phyloP scores from a whole-genome alignment of 2,888 invertebrate genomes.

The Xylota sylvarum region DNA sequence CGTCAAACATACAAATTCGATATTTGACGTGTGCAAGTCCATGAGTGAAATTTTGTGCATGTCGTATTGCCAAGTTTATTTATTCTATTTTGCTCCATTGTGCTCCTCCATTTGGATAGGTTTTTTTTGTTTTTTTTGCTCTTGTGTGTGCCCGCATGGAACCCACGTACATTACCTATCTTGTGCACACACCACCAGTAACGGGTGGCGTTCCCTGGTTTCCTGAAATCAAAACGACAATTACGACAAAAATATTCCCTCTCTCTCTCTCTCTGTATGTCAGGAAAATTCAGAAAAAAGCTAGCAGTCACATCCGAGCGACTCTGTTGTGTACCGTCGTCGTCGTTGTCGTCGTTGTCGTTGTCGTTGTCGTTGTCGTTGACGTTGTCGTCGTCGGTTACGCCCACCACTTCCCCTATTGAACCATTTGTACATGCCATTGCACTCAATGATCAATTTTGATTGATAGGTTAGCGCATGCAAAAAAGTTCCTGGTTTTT shows the following conservation, averaged over 20 bases:
- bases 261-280: too few relatives aligned
- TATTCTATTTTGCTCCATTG: conserved; percentile 29
- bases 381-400: background rate
- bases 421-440: conserved; percentile 36
- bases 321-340: too few relatives aligned
- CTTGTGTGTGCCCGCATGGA: background rate
- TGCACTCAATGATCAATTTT: conserved; percentile 63
- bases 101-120: background rate
- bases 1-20: conserved; percentile 50
- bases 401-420: conserved; percentile 21
- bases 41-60: conserved; percentile 38
- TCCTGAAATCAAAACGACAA: conserved; percentile 52
- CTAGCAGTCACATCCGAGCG: too few relatives aligned
- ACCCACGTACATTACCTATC: conserved; percentile 27
- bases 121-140: too few relatives aligned
- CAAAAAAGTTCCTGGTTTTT: conserved; percentile 5
- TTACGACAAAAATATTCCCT: conserved; percentile 30
- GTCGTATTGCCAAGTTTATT: conserved; percentile 55
- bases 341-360: too few relatives aligned
- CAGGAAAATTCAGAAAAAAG: too few relatives aligned
- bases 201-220: conserved; percentile 15
- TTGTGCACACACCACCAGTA: conserved; percentile 2
- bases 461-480: conserved; percentile 49
- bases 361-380: too few relatives aligned
- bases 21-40: conserved; percentile 47